phyloP scores from a whole-genome alignment of 2,113 vertebrate genomes.

The Corynorhinus townsendii region DNA sequence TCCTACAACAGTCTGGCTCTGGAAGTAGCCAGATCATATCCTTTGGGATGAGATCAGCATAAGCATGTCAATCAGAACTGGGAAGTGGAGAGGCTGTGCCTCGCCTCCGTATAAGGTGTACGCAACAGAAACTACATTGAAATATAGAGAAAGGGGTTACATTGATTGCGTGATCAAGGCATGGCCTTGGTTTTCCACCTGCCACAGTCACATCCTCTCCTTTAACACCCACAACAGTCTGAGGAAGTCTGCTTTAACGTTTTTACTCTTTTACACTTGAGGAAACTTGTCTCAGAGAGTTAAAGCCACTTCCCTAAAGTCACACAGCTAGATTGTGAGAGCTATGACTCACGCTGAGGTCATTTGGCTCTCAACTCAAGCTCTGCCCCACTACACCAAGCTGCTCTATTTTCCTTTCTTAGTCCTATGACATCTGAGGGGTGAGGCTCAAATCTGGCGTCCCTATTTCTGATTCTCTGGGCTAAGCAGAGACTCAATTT shows the following conservation, averaged over 20 bases:
- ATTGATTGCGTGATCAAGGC: neutral
- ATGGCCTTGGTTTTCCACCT: neutral
- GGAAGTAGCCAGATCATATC: neutral
- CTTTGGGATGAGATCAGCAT: neutral
- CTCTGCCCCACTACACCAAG: rapidly evolving
- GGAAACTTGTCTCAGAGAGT: neutral
- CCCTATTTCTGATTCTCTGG: neutral
- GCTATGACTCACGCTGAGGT: no score
- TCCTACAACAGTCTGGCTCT: neutral
- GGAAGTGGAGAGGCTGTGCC: neutral
- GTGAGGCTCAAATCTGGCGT: neutral
- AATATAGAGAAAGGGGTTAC: neutral
- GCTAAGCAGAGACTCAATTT: neutral
- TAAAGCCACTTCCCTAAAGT: neutral
- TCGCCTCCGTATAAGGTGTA: rapidly evolving
- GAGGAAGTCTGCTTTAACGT: neutral
- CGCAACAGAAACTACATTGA: neutral
- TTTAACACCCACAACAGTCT: neutral
- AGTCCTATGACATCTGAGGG: neutral
- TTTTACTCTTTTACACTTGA: neutral
- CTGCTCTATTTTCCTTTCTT: neutral
- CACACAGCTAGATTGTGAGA: neutral
- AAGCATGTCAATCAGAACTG: neutral
- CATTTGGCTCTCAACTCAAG: neutral
- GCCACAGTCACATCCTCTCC: neutral